These are phyloP conservation scores for Catocala nupta DNA, from an alignment of 2,888 invertebrate species.

Conservation along the genomic window DNA sequence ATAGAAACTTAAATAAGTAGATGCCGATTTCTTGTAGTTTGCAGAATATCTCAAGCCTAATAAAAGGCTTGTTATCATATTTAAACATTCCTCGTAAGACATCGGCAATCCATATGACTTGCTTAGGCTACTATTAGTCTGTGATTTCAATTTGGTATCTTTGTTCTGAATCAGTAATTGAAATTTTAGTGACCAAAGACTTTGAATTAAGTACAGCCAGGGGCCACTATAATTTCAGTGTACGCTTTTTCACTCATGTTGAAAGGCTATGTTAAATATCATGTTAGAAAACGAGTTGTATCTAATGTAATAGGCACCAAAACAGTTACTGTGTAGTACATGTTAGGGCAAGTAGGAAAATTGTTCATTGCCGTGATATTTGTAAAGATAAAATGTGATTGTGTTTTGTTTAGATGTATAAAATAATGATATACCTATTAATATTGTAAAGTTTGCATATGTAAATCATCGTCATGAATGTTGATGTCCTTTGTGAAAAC, in stretches of 20 bases:
- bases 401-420: constrained; percentile 46
- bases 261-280: constrained; percentile 20
- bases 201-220: constrained; percentile 10
- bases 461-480: constrained; percentile 4
- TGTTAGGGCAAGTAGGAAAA: constrained; percentile 71
- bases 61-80: too few relatives aligned
- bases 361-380: constrained; percentile 62
- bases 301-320: constrained; percentile 54
- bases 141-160: constrained; percentile 27
- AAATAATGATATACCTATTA: constrained; percentile 28
- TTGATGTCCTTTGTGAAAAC: background rate
- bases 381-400: constrained; percentile 49
- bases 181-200: constrained; percentile 21
- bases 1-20: too few relatives aligned
- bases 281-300: constrained; percentile 55
- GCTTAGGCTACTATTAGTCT: background rate
- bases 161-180: constrained; percentile 44
- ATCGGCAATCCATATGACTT: background rate
- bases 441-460: constrained; percentile 37
- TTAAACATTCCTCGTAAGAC: too few relatives aligned
- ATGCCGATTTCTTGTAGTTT: too few relatives aligned
- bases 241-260: constrained; percentile 14
- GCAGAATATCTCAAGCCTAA: too few relatives aligned
- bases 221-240: constrained; percentile 12
- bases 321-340: constrained; percentile 59